Evolutionary conservation across 2,888 invertebrate genomes (phyloP).

Genomic region (Tanytarsus gracilentus): DNA sequence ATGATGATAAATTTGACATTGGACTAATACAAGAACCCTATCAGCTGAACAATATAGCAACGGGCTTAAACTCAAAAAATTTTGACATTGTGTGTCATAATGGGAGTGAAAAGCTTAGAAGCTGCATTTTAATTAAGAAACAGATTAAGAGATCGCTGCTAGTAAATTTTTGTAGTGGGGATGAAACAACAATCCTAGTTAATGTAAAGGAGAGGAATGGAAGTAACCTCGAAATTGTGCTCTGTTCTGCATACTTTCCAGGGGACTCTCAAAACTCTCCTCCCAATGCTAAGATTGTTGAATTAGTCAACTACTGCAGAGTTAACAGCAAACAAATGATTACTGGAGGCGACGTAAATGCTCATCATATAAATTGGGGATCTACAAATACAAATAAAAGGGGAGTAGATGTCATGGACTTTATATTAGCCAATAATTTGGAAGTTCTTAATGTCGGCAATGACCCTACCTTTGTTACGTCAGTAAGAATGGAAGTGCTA

Average conservation of each 20-base stretch:
- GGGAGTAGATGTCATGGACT: slow-evolving; percentile 30
- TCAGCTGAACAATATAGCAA: not conserved
- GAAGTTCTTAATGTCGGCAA: slow-evolving; percentile 28
- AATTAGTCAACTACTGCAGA: not conserved
- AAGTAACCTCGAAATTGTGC: not conserved
- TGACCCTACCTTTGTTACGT: slow-evolving; percentile 29
- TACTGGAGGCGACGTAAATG: slow-evolving; percentile 29
- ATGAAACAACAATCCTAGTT: not conserved
- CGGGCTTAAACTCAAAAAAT: not conserved
- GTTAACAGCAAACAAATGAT: not conserved
- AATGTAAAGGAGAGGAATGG: not conserved
- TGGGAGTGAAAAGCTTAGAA: not conserved
- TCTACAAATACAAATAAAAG: slow-evolving; percentile 29
- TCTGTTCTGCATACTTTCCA: not conserved
- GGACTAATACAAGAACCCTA: not conserved
- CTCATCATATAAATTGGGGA: slow-evolving; percentile 29
- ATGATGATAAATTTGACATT: not conserved
- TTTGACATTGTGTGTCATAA: not conserved
- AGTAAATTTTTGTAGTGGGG: not conserved
- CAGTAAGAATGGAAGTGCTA: slow-evolving; percentile 28
- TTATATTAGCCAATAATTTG: slow-evolving; percentile 21
- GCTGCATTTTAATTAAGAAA: not conserved
- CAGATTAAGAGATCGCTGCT: not conserved
- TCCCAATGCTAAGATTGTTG: not conserved
- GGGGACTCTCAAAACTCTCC: not conserved